Percentiles rank a stretch among this genome's conserved stretches.
Evolutionary conservation across 2,113 vertebrate genomes (phyloP).

Genomic region (Tautogolabrus adspersus): DNA sequence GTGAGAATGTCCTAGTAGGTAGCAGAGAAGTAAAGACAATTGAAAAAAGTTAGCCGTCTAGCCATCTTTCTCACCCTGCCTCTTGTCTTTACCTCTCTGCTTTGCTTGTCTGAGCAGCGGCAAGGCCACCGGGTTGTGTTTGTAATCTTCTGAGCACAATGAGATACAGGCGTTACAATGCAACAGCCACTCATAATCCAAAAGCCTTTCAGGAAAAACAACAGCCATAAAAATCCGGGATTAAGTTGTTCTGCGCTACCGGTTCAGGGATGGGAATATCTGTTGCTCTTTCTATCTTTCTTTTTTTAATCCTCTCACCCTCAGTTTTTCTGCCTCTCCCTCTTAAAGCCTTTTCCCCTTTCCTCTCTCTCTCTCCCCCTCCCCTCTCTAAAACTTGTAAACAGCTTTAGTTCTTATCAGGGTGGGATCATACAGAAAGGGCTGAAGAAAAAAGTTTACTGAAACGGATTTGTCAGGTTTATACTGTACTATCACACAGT

Average conservation of each 20-base stretch:
- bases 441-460: slow-evolving; percentile 54
- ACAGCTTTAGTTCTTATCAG: slow-evolving; percentile 78
- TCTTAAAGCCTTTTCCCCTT: background rate
- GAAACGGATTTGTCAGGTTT: slow-evolving; percentile 39
- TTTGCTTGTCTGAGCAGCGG: slow-evolving; percentile 54
- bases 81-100: slow-evolving; percentile 30
- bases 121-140: slow-evolving; percentile 40
- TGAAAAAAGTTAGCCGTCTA: background rate
- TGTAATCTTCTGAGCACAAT: slow-evolving; percentile 61
- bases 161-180: slow-evolving; percentile 56
- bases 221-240: slow-evolving; percentile 78
- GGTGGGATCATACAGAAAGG: slow-evolving; percentile 60
- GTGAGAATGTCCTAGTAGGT: background rate
- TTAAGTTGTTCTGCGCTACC: slow-evolving; percentile 75
- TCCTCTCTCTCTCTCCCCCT: slow-evolving; percentile 10
- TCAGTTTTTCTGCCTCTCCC: slow-evolving; percentile 41
- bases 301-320: slow-evolving; percentile 70
- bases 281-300: slow-evolving; percentile 57
- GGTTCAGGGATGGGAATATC: slow-evolving; percentile 68
- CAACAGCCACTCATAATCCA: slow-evolving; percentile 72
- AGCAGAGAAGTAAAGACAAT: background rate
- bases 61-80: background rate
- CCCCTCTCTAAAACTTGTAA: slow-evolving; percentile 69
- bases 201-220: slow-evolving; percentile 76
- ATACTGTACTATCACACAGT: slow-evolving; percentile 16